Percentiles rank a stretch among this genome's conserved stretches.
These are phyloP conservation scores for Acomys russatus DNA, from an alignment of 2,797 vertebrate genomes.

Conservation along the genomic window DNA sequence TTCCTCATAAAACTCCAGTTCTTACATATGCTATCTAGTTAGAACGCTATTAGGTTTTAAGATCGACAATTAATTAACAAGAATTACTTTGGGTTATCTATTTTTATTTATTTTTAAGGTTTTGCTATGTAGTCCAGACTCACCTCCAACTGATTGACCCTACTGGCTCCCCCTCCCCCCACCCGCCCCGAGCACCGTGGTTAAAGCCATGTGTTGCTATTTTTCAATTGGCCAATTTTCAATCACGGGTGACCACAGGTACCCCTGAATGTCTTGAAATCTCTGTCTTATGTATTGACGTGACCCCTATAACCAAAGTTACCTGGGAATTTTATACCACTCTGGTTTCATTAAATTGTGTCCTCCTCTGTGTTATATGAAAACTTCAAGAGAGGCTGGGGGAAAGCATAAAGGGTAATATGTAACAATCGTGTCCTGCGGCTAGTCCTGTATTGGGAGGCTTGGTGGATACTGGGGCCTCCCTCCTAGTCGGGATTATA, in stretches of 20 bases:
- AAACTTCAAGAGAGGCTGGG: background rate
- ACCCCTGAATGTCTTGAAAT: background rate
- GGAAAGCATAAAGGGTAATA: background rate
- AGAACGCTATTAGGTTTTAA: background rate
- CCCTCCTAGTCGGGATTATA: background rate
- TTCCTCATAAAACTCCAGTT: background rate
- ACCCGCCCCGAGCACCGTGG: background rate
- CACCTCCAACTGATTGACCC: too few relatives aligned
- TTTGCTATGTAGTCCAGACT: background rate
- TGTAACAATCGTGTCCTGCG: background rate
- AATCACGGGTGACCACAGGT: background rate
- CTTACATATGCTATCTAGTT: background rate
- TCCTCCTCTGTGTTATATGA: background rate
- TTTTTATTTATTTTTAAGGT: background rate
- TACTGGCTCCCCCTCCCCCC: background rate
- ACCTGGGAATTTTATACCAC: background rate
- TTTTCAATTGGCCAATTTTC: background rate
- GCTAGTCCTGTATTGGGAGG: background rate
- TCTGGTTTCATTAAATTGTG: background rate
- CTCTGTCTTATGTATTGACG: background rate
- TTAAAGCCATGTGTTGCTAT: background rate
- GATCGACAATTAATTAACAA: background rate
- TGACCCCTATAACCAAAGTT: background rate
- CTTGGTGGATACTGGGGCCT: background rate
- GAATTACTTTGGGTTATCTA: background rate